These are phyloP conservation scores for Probosciger aterrimus DNA, from an alignment of 2,113 vertebrate species.

Conservation along the genomic window DNA sequence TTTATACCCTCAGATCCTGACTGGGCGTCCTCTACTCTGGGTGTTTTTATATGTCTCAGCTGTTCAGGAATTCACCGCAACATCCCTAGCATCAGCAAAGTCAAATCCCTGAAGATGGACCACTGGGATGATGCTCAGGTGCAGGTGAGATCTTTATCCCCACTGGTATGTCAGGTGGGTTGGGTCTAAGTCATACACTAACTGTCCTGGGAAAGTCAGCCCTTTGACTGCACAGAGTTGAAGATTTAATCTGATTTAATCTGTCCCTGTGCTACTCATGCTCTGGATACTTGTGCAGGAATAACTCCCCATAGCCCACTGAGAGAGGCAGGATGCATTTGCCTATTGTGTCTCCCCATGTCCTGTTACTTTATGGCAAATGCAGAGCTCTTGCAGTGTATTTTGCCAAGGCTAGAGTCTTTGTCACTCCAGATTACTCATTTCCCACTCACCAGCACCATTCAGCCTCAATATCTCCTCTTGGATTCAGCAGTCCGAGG, in stretches of 20 bases:
- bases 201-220: not conserved
- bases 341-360: not conserved
- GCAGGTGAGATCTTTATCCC: constrained; percentile 71
- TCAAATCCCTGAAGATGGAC: constrained; percentile 83
- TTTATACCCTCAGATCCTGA: constrained; percentile 74
- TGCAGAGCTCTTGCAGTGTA: not conserved
- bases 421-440: not conserved
- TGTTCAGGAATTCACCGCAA: constrained; percentile 86
- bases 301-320: not conserved
- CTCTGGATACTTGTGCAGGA: not conserved
- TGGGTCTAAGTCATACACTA: not conserved
- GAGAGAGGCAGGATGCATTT: not conserved
- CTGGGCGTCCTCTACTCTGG: constrained; percentile 87
- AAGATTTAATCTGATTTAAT: not conserved
- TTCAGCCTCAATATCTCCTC: not conserved
- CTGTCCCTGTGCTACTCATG: not conserved
- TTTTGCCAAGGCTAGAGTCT: not conserved
- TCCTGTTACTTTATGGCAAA: not conserved
- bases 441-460: not conserved
- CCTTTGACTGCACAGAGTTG: not conserved
- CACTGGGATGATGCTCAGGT: constrained; percentile 80
- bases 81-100: constrained; percentile 82
- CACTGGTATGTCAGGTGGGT: not conserved
- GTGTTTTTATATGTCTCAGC: constrained; percentile 83
- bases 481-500: not conserved